A percentile compares a stretch with the other conserved stretches of the same genome.
These are phyloP conservation scores for Neodiprion lecontei DNA, from an alignment of 1,140 invertebrate species.

Conservation along the genomic window DNA sequence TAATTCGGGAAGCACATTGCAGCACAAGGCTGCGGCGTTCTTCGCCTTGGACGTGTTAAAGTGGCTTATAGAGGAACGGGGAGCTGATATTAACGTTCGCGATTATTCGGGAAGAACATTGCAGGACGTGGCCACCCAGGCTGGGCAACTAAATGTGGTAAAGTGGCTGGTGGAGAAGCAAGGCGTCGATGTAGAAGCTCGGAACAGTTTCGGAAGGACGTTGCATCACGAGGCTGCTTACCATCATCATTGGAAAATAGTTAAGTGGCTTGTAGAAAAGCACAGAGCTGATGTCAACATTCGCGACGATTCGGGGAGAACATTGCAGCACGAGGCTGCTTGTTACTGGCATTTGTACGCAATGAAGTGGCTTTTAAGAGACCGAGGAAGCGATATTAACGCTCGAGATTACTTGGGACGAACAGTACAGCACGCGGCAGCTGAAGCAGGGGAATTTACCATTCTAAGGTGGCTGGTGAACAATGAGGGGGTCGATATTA, in stretches of 20 bases:
- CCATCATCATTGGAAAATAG: neutral
- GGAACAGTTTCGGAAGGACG: neutral
- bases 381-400: neutral
- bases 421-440: neutral
- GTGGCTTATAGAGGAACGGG: neutral
- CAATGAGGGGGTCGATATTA: neutral
- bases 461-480: neutral
- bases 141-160: neutral
- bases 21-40: neutral
- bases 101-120: neutral
- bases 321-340: neutral
- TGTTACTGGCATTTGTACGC: neutral
- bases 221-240: slow-evolving; percentile 32
- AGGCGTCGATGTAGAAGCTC: neutral
- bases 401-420: neutral
- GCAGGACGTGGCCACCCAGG: neutral
- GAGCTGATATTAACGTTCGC: neutral
- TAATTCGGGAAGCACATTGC: neutral
- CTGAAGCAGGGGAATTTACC: neutral
- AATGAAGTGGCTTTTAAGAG: neutral
- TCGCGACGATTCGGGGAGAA: neutral
- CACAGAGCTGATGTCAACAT: neutral
- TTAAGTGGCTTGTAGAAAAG: neutral
- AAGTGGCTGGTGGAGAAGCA: neutral
- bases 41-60: neutral